Evolutionary conservation across 2,888 invertebrate genomes (phyloP).

Genomic region (Linnaemya vulpina): DNA sequence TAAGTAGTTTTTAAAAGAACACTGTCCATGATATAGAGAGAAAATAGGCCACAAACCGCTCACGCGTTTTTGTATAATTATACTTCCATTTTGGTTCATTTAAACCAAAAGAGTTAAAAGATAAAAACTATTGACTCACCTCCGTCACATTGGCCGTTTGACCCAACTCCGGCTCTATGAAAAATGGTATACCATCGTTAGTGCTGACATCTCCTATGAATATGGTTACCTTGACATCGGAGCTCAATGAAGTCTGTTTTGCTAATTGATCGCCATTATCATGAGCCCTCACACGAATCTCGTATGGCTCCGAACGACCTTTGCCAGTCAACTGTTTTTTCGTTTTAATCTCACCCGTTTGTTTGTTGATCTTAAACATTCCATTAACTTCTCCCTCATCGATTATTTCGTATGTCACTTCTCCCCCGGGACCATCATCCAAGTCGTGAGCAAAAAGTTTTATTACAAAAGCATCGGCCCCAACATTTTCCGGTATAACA

Average conservation of each 20-base stretch:
- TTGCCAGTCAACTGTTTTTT: conserved; percentile 88
- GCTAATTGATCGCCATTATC: conserved; percentile 86
- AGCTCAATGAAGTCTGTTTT: conserved; percentile 84
- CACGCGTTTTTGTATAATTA: too few relatives aligned
- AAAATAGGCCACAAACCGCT: too few relatives aligned
- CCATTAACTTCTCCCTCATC: conserved; percentile 89
- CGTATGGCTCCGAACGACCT: conserved; percentile 89
- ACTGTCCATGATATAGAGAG: too few relatives aligned
- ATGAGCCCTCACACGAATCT: conserved; percentile 87
- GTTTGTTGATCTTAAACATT: conserved; percentile 87
- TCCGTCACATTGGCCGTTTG: conserved; percentile 89
- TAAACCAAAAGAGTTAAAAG: neutral
- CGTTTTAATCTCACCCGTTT: conserved; percentile 88
- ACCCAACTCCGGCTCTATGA: conserved; percentile 88
- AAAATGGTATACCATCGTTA: conserved; percentile 91
- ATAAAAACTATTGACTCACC: conserved; percentile 81
- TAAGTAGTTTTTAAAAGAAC: neutral
- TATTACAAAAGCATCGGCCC: conserved; percentile 86
- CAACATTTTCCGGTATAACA: conserved; percentile 90
- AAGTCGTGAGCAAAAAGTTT: conserved; percentile 89
- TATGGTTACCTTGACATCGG: conserved; percentile 86
- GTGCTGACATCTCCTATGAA: conserved; percentile 91
- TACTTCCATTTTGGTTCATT: too few relatives aligned
- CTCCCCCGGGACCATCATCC: conserved; percentile 89
- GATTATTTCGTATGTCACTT: conserved; percentile 88